Evolutionary conservation across 2,888 invertebrate species (phyloP), one percentile per base, ranked within the genome.

Genomic region (Melieria picta): DNA sequence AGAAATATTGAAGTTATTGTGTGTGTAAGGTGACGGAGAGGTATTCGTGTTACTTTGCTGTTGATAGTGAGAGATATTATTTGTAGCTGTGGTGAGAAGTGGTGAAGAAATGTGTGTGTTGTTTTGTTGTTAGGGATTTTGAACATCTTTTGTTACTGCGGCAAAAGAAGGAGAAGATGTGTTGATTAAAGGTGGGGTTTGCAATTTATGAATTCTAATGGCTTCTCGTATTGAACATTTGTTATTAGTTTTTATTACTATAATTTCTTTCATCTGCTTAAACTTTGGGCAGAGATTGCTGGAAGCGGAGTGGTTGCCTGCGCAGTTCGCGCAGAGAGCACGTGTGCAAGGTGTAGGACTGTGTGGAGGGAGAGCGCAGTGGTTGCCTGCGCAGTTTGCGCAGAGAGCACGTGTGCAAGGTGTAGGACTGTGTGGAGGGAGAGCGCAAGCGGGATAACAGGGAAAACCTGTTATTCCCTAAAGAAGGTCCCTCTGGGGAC

Each of bases 331-430:
- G 43, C 61, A 68, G 50, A 66, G 30, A 13, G n/a, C 16, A 7
- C 65, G 45, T 13, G 56, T 10, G 47, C 65, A 66, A 11, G 30
- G 43, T 13, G 52, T 57, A 13, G 47, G 57, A 7, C 3, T 9
- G 50, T 67, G 65, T 45, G 60, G 43, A 13, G 65, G 48, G 57
- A n/a, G n/a, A n/a, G n/a, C n/a, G n/a, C n/a, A n/a, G n/a, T n/a
- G n/a, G n/a, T n/a, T n/a, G n/a, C n/a, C n/a, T n/a, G n/a, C n/a
- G n/a, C n/a, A n/a, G n/a, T n/a, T n/a, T n/a, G n/a, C n/a, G n/a
- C n/a, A n/a, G n/a, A n/a, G n/a, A n/a, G n/a, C n/a, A n/a, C n/a
- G n/a, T n/a, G n/a, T n/a, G n/a, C n/a, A n/a, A n/a, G n/a, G n/a
- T n/a, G n/a, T n/a, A n/a, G n/a, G n/a, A n/a, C n/a, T n/a, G n/a